Evolutionary conservation across 2,888 invertebrate genomes (phyloP).

Genomic region (Melitaea athalia): DNA sequence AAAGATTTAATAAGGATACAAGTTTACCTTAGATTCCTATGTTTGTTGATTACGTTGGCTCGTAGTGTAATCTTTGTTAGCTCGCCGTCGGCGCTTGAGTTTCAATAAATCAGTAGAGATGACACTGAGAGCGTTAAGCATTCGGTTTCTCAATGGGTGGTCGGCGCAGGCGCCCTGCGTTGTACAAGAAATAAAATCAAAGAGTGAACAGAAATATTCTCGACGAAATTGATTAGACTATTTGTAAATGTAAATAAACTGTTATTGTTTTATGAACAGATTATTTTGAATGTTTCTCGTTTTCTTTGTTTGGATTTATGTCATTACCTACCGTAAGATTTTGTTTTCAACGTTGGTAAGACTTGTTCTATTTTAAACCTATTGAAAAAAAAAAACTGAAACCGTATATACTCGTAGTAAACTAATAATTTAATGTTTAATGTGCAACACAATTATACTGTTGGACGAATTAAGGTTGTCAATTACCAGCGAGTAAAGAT

Average conservation of each 20-base stretch:
- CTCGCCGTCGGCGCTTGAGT: conserved; percentile 60
- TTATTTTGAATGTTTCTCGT: neutral
- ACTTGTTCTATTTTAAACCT: no score
- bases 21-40: neutral
- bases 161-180: conserved; percentile 66
- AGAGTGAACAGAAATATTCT: conserved; percentile 57
- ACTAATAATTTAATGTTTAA: no score
- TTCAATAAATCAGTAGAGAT: conserved; percentile 80
- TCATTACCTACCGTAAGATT: no score
- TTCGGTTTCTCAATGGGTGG: conserved; percentile 78
- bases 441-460: no score
- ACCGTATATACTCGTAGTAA: no score
- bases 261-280: conserved; percentile 1
- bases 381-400: no score
- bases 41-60: conserved; percentile 43
- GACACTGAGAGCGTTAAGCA: conserved; percentile 75
- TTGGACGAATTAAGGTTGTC: no score
- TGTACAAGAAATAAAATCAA: conserved; percentile 69
- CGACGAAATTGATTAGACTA: conserved; percentile 25
- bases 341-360: no score
- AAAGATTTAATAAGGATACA: neutral
- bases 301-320: neutral
- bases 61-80: conserved; percentile 50
- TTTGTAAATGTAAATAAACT: conserved; percentile 24
- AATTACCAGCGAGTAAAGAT: no score